Percentiles rank a stretch among this genome's conserved stretches.
phyloP scores from a whole-genome alignment of 2,888 invertebrate genomes.

The Candidula unifasciata region DNA sequence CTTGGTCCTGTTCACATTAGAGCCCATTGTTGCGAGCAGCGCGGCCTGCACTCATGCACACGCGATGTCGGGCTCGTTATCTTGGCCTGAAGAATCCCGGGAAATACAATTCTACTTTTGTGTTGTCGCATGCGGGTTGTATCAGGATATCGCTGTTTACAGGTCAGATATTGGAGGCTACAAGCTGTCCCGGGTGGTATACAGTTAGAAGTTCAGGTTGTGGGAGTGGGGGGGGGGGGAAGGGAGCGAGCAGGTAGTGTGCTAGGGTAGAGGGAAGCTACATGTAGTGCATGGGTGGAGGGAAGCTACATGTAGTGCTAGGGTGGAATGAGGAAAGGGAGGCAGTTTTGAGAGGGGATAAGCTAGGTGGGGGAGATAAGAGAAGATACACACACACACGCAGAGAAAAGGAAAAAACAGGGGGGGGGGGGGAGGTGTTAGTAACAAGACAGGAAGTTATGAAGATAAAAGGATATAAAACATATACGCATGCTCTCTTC shows the following conservation, averaged over 20 bases:
- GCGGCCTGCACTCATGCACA: too few species aligned
- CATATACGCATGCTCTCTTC: too few species aligned
- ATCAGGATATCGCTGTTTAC: background rate
- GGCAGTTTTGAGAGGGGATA: too few species aligned
- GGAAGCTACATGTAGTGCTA: background rate
- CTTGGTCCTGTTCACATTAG: too few species aligned
- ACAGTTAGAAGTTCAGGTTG: too few species aligned
- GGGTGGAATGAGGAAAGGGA: background rate
- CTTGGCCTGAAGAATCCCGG: background rate
- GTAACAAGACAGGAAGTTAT: background rate
- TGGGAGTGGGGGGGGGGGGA: background rate
- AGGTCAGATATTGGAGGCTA: too few species aligned
- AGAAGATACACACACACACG: too few species aligned
- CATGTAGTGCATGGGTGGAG: background rate
- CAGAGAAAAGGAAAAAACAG: too few species aligned
- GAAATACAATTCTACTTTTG: background rate
- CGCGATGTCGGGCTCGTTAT: background rate
- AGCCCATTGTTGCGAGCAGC: too few species aligned
- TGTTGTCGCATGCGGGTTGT: background rate
- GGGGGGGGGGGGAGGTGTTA: background rate
- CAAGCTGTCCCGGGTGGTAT: too few species aligned
- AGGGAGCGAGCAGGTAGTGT: background rate
- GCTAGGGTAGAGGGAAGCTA: background rate
- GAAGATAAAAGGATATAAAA: background rate
- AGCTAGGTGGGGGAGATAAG: too few species aligned